Evolutionary conservation across 2,888 invertebrate genomes (phyloP), one percentile per base, ranked within the genome.

Genomic region (Branchipolynoe longqiensis): DNA sequence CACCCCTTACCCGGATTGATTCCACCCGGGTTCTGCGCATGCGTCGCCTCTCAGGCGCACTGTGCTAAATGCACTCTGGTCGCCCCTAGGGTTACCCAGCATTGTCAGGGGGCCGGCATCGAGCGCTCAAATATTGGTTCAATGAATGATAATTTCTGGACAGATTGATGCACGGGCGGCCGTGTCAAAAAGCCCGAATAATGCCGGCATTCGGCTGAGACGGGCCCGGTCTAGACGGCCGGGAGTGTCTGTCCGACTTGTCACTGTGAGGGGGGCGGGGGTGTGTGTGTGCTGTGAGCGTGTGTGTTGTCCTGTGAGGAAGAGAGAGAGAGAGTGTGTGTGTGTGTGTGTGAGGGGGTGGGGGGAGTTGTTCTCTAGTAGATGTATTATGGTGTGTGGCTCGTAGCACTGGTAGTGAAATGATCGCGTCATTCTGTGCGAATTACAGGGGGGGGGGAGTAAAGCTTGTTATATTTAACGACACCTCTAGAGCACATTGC

Each of bases 81-180:
- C 69, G 22, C 69, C 36, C 69, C 69, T 69, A 36, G 69, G 38
- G 69, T 31, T 69, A 18, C 69, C 22, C n/a, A 18, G 33, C 38
- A 69, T 69, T 69, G 69, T 69, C 38, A 12, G 69, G 12, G 38
- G 36, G 22, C 36, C 18, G 69, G 36, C 8, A 69, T 33, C 69
- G 69, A 4, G 14, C 69, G 36, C 69, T 36, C 69, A 69, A 69
- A 69, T 69, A 69, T 69, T 69, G 69, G 38, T 69, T 69, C 69
- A 69, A 69, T 33, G 69, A 69, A 69, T 69, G 69, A 69, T 69
- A 69, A 69, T 69, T 69, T 69, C 69, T 69, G 69, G 69, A 6
- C 69, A 69, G 69, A 69, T 69, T 69, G 36, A 4, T 14, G 18
- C 36, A n/a, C 36, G 38, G 36, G 18, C 36, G n/a, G 33, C 14